A percentile compares a stretch with the other conserved stretches of the same genome.
Conservation (phyloP, 2,888 invertebrate species). For the Zhuqinia jingwanae region DNA sequence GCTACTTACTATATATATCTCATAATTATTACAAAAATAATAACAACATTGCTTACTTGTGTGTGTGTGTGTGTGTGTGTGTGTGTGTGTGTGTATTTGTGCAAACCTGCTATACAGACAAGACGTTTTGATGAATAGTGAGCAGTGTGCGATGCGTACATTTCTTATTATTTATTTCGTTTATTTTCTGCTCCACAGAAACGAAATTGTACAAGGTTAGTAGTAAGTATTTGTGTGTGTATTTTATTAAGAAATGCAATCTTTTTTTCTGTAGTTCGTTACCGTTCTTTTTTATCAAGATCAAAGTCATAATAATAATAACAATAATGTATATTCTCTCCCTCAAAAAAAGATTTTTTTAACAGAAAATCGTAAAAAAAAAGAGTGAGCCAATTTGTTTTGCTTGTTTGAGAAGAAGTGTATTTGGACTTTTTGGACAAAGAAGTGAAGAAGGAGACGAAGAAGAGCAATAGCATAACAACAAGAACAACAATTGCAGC, state of each 20-base stretch:
- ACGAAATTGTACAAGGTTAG: conserved; percentile 70
- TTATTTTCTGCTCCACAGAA: conserved; percentile 53
- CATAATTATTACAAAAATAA: too few species aligned
- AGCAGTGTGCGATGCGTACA: neutral
- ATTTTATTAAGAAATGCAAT: conserved; percentile 28
- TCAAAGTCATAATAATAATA: neutral
- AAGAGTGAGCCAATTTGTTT: conserved; percentile 1
- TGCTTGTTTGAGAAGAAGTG: neutral
- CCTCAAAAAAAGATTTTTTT: conserved; percentile 1
- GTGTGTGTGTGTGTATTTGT: too few species aligned
- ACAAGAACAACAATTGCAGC: neutral
- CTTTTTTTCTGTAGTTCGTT: conserved; percentile 42
- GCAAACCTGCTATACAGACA: neutral
- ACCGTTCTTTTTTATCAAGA: conserved; percentile 51
- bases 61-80: neutral
- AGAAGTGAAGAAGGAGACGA: conserved; percentile 53
- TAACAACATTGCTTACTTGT: too few species aligned
- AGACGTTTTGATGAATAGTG: neutral
- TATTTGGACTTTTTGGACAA: conserved; percentile 11
- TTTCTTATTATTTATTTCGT: neutral
- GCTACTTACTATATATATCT: conserved; percentile 3
- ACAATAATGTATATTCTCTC: too few species aligned
- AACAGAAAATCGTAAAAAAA: conserved; percentile 41
- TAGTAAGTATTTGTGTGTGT: conserved; percentile 7
- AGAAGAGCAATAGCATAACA: conserved; percentile 19